Evolutionary conservation across 2,113 vertebrate genomes (phyloP).

Genomic region (Verasper variegatus): DNA sequence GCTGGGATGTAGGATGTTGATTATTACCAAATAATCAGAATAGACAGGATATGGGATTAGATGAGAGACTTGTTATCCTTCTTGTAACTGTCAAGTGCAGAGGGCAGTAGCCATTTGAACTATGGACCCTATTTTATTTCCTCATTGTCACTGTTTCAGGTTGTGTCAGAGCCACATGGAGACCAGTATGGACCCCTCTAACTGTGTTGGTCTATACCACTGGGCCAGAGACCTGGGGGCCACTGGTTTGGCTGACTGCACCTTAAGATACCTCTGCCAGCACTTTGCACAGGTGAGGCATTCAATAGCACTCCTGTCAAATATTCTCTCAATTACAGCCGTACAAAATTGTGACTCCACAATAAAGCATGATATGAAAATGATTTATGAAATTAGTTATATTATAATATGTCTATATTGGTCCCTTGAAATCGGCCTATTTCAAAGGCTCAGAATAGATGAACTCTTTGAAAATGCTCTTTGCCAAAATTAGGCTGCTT

Average conservation of each 20-base stretch:
- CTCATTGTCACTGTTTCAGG: constrained; percentile 35
- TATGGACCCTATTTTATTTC: not conserved
- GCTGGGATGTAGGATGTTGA: too few species aligned
- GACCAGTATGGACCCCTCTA: constrained; percentile 90
- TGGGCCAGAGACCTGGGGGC: constrained; percentile 90
- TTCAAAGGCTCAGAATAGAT: not conserved
- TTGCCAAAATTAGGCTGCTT: not conserved
- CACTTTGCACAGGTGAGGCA: constrained; percentile 83
- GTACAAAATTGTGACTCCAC: too few species aligned
- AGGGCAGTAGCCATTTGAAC: not conserved
- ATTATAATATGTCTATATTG: not conserved
- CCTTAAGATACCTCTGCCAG: constrained; percentile 85
- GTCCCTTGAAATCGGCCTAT: not conserved
- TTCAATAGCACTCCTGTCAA: too few species aligned
- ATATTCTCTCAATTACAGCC: too few species aligned
- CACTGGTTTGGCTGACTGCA: constrained; percentile 84
- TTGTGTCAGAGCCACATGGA: constrained; percentile 90
- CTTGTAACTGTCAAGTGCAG: not conserved
- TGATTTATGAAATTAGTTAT: not conserved
- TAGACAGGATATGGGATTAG: not conserved
- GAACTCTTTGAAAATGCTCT: not conserved
- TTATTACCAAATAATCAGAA: not conserved
- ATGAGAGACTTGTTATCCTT: not conserved
- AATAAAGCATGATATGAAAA: not conserved
- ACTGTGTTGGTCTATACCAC: constrained; percentile 90